These are phyloP conservation scores for Apamea sordens DNA, from an alignment of 2,888 invertebrate species.

Conservation along the genomic window DNA sequence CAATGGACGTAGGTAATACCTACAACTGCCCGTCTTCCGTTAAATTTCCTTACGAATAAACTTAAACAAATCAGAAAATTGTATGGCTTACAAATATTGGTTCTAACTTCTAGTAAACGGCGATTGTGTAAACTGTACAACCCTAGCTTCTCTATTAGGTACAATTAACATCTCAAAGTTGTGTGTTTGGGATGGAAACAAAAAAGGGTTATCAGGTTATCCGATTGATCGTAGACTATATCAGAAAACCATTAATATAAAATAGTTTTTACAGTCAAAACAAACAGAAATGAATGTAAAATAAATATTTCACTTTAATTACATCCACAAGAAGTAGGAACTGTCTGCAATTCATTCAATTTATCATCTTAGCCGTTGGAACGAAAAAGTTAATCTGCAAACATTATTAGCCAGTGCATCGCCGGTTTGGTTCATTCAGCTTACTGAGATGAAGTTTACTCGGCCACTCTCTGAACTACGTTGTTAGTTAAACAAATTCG, in stretches of 20 bases:
- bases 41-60: slow-evolving; percentile 20
- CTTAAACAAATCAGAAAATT: slow-evolving; percentile 46
- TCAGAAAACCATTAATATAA: not conserved
- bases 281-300: not conserved
- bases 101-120: slow-evolving; percentile 30
- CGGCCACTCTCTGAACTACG: slow-evolving; percentile 50
- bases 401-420: slow-evolving; percentile 59
- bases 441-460: slow-evolving; percentile 68
- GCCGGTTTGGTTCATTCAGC: slow-evolving; percentile 63
- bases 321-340: not conserved
- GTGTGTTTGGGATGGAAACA: slow-evolving; percentile 23
- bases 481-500: slow-evolving; percentile 58
- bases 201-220: slow-evolving; percentile 7
- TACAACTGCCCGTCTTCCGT: slow-evolving; percentile 11
- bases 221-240: not conserved
- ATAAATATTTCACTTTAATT: not conserved
- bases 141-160: slow-evolving; percentile 19
- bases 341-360: slow-evolving; percentile 27
- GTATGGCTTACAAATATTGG: slow-evolving; percentile 42
- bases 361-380: slow-evolving; percentile 6
- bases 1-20: slow-evolving; percentile 12
- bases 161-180: slow-evolving; percentile 27
- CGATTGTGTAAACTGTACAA: slow-evolving; percentile 16
- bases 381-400: slow-evolving; percentile 45
- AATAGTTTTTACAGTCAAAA: not conserved